These are phyloP conservation scores for Bradypodion pumilum DNA, from an alignment of 2,797 vertebrate genomes.

Conservation along the genomic window DNA sequence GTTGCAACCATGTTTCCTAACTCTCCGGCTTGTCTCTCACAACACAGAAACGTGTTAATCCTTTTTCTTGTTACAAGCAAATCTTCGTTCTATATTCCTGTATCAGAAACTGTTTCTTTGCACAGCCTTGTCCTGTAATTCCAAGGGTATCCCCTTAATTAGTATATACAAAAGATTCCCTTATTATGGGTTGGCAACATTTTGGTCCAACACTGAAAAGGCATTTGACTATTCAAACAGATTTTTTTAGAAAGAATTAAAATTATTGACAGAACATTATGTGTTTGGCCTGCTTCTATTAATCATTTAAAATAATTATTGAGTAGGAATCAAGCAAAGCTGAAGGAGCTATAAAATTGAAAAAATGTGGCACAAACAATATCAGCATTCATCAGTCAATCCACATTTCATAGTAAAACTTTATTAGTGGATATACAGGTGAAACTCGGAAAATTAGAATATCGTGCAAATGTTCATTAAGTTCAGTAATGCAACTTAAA, in stretches of 20 bases:
- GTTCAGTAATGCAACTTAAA: too few species aligned
- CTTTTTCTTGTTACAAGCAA: constrained; percentile 49
- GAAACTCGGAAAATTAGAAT: too few species aligned
- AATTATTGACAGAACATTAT: not conserved
- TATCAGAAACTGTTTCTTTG: constrained; percentile 58
- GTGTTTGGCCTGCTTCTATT: too few species aligned
- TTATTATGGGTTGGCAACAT: not conserved
- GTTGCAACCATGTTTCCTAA: too few species aligned
- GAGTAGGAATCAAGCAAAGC: too few species aligned
- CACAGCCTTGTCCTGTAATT: constrained; percentile 45
- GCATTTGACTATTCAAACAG: not conserved
- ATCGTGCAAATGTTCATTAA: too few species aligned
- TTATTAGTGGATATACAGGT: not conserved
- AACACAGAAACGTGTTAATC: too few species aligned
- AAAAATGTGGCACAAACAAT: not conserved
- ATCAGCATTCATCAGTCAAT: not conserved
- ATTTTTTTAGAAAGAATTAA: not conserved
- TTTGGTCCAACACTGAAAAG: not conserved
- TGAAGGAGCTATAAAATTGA: not conserved
- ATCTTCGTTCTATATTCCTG: constrained; percentile 47
- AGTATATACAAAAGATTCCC: not conserved
- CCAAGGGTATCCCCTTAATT: not conserved
- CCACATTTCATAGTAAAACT: not conserved
- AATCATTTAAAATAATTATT: too few species aligned
- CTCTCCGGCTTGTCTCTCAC: too few species aligned